Evolutionary conservation across 2,797 vertebrate genomes (phyloP), one percentile per base, ranked within the genome.

Genomic region (Dipus sagitta): DNA sequence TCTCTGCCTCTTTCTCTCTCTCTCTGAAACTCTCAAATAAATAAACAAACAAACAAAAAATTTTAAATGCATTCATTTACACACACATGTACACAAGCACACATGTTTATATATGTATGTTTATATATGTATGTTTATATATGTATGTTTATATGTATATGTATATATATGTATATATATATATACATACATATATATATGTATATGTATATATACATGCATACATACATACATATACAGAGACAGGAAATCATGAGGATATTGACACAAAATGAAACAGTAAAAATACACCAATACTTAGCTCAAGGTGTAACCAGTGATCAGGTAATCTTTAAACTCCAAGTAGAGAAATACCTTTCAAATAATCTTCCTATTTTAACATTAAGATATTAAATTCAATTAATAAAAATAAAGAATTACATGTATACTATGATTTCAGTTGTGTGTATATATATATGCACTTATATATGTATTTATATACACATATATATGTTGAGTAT

Each of bases 321-420:
- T 65, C 6, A 42, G 21, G 30, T 75, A 62, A 64, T 72, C 12
- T 9, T 20, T 1, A 4, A 26, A 20, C 8, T 80, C 13, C 54
- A 58, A 34, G 6, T 38, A 12, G 20, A 38, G 9, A 76, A 91
- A 88, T n/a, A 88, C 6, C 6, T 80, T 15, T 6, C 13, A 30
- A 32, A 10, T 42, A 14, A 77, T 78, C 21, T 30, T 78, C 24
- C 24, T 80, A 26, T 32, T 80, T 86, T 42, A 54, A 71, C 58
- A 24, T 62, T 14, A 65, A 92, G 8, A 52, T 65, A 87, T 13
- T 72, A 68, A 70, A 32, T 68, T 80, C 91, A 72, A n/a, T 42
- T 6, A 70, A 82, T 58, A 91, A 91, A 80, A n/a, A 0, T 26
- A 83, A 83, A 64, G 24, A 77, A 86, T 32, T 65, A 47, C 81